Base-by-base conservation (phyloP, 2,113 vertebrate species). In the Lagopus muta region DNA sequence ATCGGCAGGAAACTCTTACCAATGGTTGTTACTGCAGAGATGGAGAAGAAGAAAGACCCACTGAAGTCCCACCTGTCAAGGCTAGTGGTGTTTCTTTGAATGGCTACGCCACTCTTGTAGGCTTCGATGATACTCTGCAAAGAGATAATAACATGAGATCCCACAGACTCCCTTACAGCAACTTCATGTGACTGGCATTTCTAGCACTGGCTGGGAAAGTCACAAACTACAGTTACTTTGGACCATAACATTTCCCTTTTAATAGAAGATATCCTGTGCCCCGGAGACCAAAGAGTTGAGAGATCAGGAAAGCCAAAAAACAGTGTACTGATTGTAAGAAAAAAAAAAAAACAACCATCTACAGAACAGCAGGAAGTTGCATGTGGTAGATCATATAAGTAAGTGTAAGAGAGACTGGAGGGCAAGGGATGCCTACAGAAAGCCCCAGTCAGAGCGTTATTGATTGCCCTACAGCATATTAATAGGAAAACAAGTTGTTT, bases 11-110 rank as follows among this genome's bases (percentile, higher is more conserved):
- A 50, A 74, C 25, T 82, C 98, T 97, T 95, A 99, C 99, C 98
- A 70, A 99, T 99, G 17, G 99, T 99, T 61, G 99, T 99, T 96
- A 99, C 97, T 79, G 99, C 98, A 24, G 98, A 99, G 67, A 99
- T 98, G 32, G 98, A 99, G 80, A 99, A 99, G 97, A 99, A 98
- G 90, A 99, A 98, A 19, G 99, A 99, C 67, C 98, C 99, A 70
- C 97, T 96, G 88, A 98, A 98, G 94, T 98, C 98, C 99, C 99
- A 99, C 94, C 98, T 98, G 32, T 98, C 98, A 86, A 98, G 97
- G 6, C 95, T 91, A 58, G 98, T 98, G 38, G 81, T 55, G 95
- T 99, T 99, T 60, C 82, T 92, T 75, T 97, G 97, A 66, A 98
- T 70, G 84, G 97, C 98, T 40, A 98, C 32, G 13, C 99, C 98